These are phyloP conservation scores for Phorcus lineatus DNA, from an alignment of 2,888 invertebrate genomes.

Conservation along the genomic window DNA sequence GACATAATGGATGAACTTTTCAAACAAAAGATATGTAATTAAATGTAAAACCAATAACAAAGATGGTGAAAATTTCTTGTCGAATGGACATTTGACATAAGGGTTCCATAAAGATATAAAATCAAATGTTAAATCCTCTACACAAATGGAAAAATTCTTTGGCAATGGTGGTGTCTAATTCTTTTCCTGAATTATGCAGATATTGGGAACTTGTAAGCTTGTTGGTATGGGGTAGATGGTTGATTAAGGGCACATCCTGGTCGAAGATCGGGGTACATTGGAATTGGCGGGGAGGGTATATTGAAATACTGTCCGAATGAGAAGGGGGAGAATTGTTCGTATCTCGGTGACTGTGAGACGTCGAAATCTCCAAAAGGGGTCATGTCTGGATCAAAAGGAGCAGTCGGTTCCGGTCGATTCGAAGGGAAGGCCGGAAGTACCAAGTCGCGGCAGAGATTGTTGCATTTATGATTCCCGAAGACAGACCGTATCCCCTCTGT, in stretches of 20 bases:
- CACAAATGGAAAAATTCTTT: too few species aligned
- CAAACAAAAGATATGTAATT: too few species aligned
- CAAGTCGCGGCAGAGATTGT: conserved; percentile 28
- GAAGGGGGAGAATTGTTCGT: neutral
- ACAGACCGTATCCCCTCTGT: conserved; percentile 22
- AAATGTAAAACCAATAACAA: too few species aligned
- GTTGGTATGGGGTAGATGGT: neutral
- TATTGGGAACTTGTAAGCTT: neutral
- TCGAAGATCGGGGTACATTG: neutral
- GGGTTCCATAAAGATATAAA: too few species aligned
- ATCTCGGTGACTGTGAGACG: neutral
- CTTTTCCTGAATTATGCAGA: neutral
- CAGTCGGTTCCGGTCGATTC: conserved; percentile 7
- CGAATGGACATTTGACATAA: too few species aligned
- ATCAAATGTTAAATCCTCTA: too few species aligned
- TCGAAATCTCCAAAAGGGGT: neutral
- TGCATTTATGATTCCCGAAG: conserved; percentile 29
- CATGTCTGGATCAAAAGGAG: conserved; percentile 22
- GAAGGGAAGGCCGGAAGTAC: neutral
- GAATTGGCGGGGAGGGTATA: neutral
- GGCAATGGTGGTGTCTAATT: too few species aligned
- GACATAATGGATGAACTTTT: too few species aligned
- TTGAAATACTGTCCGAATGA: neutral
- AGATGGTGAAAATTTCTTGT: too few species aligned
- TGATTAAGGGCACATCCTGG: neutral